These are phyloP conservation scores for Pogonocherus hispidulus DNA, from an alignment of 2,888 invertebrate genomes.

Conservation along the genomic window DNA sequence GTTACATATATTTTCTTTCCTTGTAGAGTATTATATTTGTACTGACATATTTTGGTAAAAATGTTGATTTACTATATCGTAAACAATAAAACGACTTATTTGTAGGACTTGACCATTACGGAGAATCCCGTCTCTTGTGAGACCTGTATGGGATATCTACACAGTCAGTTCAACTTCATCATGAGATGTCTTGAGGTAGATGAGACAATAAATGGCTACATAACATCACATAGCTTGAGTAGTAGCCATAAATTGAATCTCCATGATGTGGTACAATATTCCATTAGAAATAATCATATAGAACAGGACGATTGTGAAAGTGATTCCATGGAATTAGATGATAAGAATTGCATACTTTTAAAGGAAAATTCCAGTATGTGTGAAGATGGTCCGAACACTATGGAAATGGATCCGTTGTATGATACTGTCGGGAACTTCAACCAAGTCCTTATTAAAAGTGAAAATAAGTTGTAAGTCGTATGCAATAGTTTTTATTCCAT, in stretches of 20 bases:
- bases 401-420: not conserved
- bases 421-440: not conserved
- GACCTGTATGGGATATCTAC: constrained; percentile 4
- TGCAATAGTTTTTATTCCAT: no score
- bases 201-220: not conserved
- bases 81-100: no score
- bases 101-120: not conserved
- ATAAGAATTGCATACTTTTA: not conserved
- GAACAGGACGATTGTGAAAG: not conserved
- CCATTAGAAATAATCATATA: not conserved
- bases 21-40: no score
- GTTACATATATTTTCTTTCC: no score
- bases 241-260: not conserved
- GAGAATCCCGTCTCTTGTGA: not conserved
- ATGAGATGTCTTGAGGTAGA: constrained; percentile 5
- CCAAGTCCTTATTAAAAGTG: no score
- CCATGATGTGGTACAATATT: not conserved
- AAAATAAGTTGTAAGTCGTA: no score
- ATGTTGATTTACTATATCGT: no score
- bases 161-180: constrained; percentile 1
- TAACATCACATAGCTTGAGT: not conserved
- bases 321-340: not conserved
- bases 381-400: not conserved
- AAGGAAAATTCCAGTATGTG: not conserved
- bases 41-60: no score